Base-by-base conservation (phyloP, 2,888 invertebrate species). In the Lobophora halterata region DNA sequence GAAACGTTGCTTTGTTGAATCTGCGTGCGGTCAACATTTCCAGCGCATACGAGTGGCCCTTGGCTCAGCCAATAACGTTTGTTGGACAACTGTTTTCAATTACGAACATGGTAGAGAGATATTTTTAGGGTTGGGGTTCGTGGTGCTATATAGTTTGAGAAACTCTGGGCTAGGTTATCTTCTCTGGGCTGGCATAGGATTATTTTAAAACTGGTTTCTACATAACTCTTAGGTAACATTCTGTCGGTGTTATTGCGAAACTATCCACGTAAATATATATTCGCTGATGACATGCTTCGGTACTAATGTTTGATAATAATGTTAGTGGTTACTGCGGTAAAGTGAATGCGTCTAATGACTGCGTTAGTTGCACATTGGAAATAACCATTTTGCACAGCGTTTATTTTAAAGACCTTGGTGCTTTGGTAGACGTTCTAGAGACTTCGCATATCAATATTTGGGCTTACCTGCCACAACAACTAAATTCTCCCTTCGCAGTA, bases 401-500 rank as follows among this genome's bases (percentile, higher is more conserved):
- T 13, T 5, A 21, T 14, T 23, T 9, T 10, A 24, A 5, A 27
- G 25, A 21, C 33, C 33, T 42, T 39, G 34, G 1, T 25, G 12
- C 12, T 33, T n/a, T 30, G 12, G 31, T 24, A 27, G n/a, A 24
- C 35, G 32, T 38, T 51, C 42, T 51, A 51, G 40, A 57, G 45
- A 28, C 33, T 42, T 46, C 36, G 30, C 14, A 8, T 13, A 10
- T 19, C n/a, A n/a, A 6, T 30, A 19, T 8, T 23, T 28, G 20
- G 36, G 45, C 75, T 79, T 58, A 81, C 81, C 80, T 73, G 65
- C 56, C 55, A 49, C 57, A 54, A 46, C 46, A 58, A 72, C 87
- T 87, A 87, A 82, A 87, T 72, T 70, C 58, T 81, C 76, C 86
- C 87, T 90, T 93, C 93, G 89, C 93, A 91, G 75, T 92, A 93